Base-by-base conservation (phyloP, 53 echinoderm and acorn worm genomes). In the Glandiceps talaboti region DNA sequence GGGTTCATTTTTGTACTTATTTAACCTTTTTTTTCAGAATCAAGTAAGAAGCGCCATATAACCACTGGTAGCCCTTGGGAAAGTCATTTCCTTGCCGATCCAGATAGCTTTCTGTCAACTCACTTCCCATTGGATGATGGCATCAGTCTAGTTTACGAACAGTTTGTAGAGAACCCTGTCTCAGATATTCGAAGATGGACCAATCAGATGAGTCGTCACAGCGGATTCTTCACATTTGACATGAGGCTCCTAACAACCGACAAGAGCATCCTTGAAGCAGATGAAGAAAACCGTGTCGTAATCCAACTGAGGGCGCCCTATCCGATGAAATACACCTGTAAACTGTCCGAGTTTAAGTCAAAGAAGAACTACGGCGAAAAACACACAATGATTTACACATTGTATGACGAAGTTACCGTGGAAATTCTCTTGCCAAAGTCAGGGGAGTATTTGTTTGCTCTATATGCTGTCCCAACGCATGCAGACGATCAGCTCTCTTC, bases 81-180 rank as follows among this genome's bases (percentile, higher is more conserved):
- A 72, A 32, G 74, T 25, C 29, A 88, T 0, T 88, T 88, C 73
- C 78, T 88, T n/a, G 74, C 78, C 25, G 88, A 88, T 0, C 88
- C 88, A 25, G 1, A 29, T 30, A 14, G 27, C 20, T 88, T 88
- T 32, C 76, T 73, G 1, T 30, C 26, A 12, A 29, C 30, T 33
- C 88, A 81, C 78, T 30, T 88, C 14, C 81, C 84, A 0, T 25
- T 27, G 26, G 79, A 79, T 12, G 64, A 45, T 20, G 64, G 64
- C 6, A 45, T 45, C 6, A 45, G 64, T 20, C 64, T 45, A 45
- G 64, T 45, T 20, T 45, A 45, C 64, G 64, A 45, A 20, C 64
- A 45, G 64, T 45, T 12, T 20, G 64, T 45, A 12, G 64, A 45
- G 20, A 45, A 45, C 20, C 64, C 64, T 20, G 20, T 45, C 6